A percentile compares a stretch with the other conserved stretches of the same genome.
phyloP scores from a whole-genome alignment of 2,888 invertebrate genomes.

The Parascotia fuliginaria region DNA sequence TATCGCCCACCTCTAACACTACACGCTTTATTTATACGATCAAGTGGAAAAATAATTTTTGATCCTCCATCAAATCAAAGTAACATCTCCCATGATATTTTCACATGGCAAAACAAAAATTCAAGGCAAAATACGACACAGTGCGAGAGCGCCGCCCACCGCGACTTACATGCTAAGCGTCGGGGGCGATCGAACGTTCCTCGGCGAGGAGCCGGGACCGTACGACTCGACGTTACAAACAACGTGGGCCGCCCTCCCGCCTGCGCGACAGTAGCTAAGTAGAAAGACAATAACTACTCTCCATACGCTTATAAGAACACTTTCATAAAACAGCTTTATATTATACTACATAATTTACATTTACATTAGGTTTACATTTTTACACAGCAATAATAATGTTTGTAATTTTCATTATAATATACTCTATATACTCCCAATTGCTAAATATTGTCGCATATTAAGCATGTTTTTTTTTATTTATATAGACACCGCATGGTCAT shows the following conservation, averaged over 20 bases:
- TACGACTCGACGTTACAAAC: slow-evolving; percentile 44
- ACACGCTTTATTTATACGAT: slow-evolving; percentile 80
- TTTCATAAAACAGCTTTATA: slow-evolving; percentile 82
- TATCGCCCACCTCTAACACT: slow-evolving; percentile 82
- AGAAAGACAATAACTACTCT: slow-evolving; percentile 65
- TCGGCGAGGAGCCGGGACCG: slow-evolving; percentile 23
- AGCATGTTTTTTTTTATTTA: slow-evolving; percentile 67
- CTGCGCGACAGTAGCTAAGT: slow-evolving; percentile 42
- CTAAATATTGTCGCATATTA: slow-evolving; percentile 85
- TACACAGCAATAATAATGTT: slow-evolving; percentile 84
- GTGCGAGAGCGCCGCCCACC: slow-evolving; percentile 41
- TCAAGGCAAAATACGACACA: slow-evolving; percentile 65
- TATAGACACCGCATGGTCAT: slow-evolving; percentile 67
- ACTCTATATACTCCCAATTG: slow-evolving; percentile 81
- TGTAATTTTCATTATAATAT: slow-evolving; percentile 80
- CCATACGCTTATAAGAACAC: slow-evolving; percentile 83
- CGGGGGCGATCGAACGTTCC: too few species aligned
- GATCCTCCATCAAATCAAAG: slow-evolving; percentile 79
- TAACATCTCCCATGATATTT: slow-evolving; percentile 70
- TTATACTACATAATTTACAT: slow-evolving; percentile 85
- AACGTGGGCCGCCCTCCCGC: slow-evolving; percentile 39
- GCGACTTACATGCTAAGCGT: slow-evolving; percentile 39
- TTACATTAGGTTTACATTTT: slow-evolving; percentile 83
- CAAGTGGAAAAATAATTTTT: slow-evolving; percentile 85
- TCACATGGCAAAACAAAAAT: slow-evolving; percentile 75